phyloP scores from a whole-genome alignment of 2,888 invertebrate genomes.

The Margaritifera margaritifera region DNA sequence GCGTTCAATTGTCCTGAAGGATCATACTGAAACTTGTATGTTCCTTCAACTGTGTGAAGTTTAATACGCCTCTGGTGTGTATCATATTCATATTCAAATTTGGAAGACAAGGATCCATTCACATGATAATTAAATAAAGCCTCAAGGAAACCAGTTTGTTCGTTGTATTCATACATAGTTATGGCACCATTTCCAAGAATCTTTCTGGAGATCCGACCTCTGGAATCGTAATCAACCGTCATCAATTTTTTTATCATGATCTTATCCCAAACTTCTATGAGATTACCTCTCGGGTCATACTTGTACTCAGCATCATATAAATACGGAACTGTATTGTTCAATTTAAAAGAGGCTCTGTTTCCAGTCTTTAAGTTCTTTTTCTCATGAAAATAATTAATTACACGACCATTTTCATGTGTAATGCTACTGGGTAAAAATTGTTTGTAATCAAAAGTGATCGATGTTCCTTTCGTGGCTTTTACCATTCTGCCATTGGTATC shows the following conservation, averaged over 20 bases:
- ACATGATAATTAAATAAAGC: conserved; percentile 14
- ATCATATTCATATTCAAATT: conserved; percentile 23
- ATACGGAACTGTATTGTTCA: too few species aligned
- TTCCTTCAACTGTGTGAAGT: conserved; percentile 15
- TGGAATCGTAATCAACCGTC: conserved; percentile 6
- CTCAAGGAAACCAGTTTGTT: conserved; percentile 4
- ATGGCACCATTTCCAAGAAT: conserved; percentile 11
- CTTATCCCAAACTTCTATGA: conserved; percentile 3
- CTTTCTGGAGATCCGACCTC: conserved; percentile 8
- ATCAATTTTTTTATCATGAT: background rate
- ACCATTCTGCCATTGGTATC: conserved; percentile 9
- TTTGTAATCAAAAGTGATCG: too few species aligned
- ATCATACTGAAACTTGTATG: conserved; percentile 23
- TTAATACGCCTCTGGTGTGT: conserved; percentile 8
- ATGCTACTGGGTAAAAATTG: too few species aligned
- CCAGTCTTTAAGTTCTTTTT: too few species aligned
- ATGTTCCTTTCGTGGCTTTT: background rate
- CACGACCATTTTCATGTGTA: too few species aligned
- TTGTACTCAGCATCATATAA: conserved; percentile 9
- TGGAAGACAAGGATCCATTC: conserved; percentile 16
- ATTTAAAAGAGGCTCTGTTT: too few species aligned
- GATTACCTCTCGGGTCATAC: conserved; percentile 3
- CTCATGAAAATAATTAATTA: too few species aligned
- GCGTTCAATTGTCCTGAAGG: conserved; percentile 16
- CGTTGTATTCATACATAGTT: conserved; percentile 8